phyloP scores from a whole-genome alignment of 64 coral and sea anemone genomes.

The Stichodactyla mertensii region DNA sequence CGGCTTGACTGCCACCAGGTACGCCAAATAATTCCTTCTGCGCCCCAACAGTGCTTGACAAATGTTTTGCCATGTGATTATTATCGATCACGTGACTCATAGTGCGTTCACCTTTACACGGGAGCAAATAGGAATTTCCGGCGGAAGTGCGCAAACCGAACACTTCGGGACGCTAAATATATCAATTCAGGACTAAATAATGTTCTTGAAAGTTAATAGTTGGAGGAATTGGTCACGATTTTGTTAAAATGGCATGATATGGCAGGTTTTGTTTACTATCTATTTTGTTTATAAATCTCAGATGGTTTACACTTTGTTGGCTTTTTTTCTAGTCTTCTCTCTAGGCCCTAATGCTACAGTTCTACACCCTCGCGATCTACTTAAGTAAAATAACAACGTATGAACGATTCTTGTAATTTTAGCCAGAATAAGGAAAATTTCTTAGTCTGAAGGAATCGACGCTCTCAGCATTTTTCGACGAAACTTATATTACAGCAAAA shows the following conservation, averaged over 20 bases:
- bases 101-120: background rate
- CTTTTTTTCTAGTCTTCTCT: background rate
- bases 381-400: too few relatives aligned
- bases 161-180: background rate
- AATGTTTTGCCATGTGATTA: slow-evolving; percentile 30
- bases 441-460: too few relatives aligned
- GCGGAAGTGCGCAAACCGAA: background rate
- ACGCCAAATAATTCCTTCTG: background rate
- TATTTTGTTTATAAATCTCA: too few relatives aligned
- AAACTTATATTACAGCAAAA: too few relatives aligned
- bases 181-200: background rate
- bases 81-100: slow-evolving; percentile 6
- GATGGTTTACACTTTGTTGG: background rate
- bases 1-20: background rate
- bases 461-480: too few relatives aligned
- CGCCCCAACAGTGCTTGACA: slow-evolving; percentile 1
- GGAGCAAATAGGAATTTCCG: slow-evolving; percentile 12
- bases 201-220: background rate
- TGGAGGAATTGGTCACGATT: background rate
- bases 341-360: too few relatives aligned
- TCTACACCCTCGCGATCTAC: too few relatives aligned
- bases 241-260: too few relatives aligned
- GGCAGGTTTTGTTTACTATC: too few relatives aligned
- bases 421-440: too few relatives aligned
- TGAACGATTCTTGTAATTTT: too few relatives aligned